A percentile compares a stretch with the other conserved stretches of the same genome.
Conservation (phyloP, 2,888 invertebrate species). For the Agriopis leucophaearia region DNA sequence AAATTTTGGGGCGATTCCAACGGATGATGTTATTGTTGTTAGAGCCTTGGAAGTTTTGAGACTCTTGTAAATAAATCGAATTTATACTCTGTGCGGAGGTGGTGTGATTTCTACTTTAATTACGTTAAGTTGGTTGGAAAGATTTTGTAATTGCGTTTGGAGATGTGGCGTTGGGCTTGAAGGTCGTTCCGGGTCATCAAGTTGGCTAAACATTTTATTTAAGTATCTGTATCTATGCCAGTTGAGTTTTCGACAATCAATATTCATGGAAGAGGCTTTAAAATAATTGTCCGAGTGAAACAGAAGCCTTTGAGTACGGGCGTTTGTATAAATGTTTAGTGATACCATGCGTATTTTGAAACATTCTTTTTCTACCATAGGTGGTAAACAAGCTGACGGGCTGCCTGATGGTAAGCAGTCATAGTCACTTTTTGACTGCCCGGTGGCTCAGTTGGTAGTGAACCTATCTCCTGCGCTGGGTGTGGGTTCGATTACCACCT, state of each 20-base stretch:
- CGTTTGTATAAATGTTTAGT: too few relatives aligned
- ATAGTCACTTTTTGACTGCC: too few relatives aligned
- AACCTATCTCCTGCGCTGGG: too few relatives aligned
- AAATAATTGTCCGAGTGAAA: too few relatives aligned
- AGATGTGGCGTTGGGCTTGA: conserved; percentile 22
- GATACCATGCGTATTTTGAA: too few relatives aligned
- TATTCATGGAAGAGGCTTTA: not conserved
- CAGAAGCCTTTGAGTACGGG: too few relatives aligned
- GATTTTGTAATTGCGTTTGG: conserved; percentile 37
- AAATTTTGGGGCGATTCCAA: conserved; percentile 39
- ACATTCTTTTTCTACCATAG: too few relatives aligned
- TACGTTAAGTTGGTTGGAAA: conserved; percentile 38
- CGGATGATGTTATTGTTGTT: conserved; percentile 46
- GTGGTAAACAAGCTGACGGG: too few relatives aligned
- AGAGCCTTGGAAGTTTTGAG: conserved; percentile 43
- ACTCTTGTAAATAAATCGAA: conserved; percentile 46
- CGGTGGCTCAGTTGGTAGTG: too few relatives aligned
- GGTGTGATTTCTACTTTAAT: conserved; percentile 41
- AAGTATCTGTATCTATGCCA: not conserved
- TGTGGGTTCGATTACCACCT: too few relatives aligned
- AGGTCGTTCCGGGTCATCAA: conserved; percentile 13
- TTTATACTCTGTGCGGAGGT: conserved; percentile 39
- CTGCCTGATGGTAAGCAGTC: too few relatives aligned
- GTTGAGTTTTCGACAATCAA: not conserved
- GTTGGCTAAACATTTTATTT: not conserved